Percentiles rank a stretch among this genome's conserved stretches.
These are phyloP conservation scores for Valencia hispanica DNA, from an alignment of 2,797 vertebrate genomes.

Conservation along the genomic window DNA sequence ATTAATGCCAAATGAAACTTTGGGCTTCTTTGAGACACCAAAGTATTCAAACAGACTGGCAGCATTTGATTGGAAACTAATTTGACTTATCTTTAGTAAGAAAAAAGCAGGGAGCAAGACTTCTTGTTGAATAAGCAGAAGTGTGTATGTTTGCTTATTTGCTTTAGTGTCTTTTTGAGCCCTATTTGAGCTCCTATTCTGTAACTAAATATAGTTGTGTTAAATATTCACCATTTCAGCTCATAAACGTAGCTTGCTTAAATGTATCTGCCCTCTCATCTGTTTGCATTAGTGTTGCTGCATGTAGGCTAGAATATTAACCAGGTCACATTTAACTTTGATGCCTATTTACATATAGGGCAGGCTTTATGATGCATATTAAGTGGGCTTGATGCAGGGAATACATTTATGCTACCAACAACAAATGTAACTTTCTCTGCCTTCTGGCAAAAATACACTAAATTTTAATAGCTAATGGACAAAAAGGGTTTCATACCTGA, in stretches of 20 bases:
- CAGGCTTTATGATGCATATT: constrained; percentile 65
- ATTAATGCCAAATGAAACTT: neutral
- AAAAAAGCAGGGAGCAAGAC: neutral
- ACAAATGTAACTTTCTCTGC: constrained; percentile 45
- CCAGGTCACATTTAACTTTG: constrained; percentile 68
- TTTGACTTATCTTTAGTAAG: neutral
- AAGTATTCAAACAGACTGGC: neutral
- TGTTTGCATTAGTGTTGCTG: constrained; percentile 58
- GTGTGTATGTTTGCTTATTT: neutral
- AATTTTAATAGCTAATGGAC: neutral
- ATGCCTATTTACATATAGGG: constrained; percentile 63
- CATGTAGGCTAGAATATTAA: constrained; percentile 61
- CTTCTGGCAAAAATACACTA: neutral
- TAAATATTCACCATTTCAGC: constrained; percentile 42
- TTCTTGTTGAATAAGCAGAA: neutral
- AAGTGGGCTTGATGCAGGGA: constrained; percentile 51
- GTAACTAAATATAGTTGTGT: constrained; percentile 40
- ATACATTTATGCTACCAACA: constrained; percentile 43
- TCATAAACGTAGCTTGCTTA: constrained; percentile 55
- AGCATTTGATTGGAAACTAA: neutral
- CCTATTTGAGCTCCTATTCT: constrained; percentile 9
- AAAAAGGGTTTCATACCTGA: constrained; percentile 25
- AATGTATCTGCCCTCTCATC: constrained; percentile 66
- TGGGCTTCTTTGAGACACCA: neutral
- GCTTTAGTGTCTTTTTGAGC: neutral